These are phyloP conservation scores for Lonchura striata DNA, from an alignment of 2,113 vertebrate genomes.

Conservation along the genomic window DNA sequence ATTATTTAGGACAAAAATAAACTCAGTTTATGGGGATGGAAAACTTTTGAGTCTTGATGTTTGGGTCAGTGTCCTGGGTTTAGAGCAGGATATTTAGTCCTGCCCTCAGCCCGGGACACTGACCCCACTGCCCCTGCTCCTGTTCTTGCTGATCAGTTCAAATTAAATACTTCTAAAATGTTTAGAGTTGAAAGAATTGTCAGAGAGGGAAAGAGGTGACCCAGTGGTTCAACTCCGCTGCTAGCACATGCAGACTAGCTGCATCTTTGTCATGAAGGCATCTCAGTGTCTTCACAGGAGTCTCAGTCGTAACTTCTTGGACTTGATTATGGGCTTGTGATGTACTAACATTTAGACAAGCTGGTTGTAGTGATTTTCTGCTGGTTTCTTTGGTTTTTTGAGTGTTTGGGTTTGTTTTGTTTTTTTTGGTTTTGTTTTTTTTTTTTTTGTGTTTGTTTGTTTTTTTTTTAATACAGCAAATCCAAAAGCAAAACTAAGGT, in stretches of 20 bases:
- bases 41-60: not conserved
- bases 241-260: not conserved
- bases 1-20: slow-evolving; percentile 51
- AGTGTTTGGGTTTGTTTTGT: not conserved
- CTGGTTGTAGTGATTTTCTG: not conserved
- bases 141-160: not conserved
- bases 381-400: not conserved
- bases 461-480: not conserved
- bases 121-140: not conserved
- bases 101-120: not conserved
- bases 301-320: not conserved
- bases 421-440: too few species aligned
- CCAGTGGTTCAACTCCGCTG: not conserved
- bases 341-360: not conserved
- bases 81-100: not conserved
- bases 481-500: not conserved
- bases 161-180: not conserved
- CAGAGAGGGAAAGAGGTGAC: not conserved
- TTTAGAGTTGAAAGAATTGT: not conserved
- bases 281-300: not conserved
- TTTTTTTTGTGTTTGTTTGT: not conserved
- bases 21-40: not conserved
- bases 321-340: not conserved
- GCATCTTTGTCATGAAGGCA: not conserved
- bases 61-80: not conserved